phyloP scores from a whole-genome alignment of 2,113 vertebrate species.

The Protomyctophum bolini region DNA sequence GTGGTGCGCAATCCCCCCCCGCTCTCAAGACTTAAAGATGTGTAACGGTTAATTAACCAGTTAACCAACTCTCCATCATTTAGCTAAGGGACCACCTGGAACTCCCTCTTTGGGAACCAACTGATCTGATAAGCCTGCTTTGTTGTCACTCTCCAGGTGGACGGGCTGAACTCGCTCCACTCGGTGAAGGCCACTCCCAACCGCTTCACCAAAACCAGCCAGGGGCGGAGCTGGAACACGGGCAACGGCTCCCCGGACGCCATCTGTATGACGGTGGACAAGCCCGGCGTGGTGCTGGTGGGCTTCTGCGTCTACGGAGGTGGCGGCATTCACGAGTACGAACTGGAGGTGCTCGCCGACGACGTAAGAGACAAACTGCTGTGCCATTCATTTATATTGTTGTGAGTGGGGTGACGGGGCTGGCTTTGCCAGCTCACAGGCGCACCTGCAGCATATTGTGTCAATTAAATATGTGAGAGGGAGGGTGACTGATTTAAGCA shows the following conservation, averaged over 20 bases:
- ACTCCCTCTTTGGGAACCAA: too few relatives aligned
- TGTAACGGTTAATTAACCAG: too few relatives aligned
- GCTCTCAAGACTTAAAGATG: too few relatives aligned
- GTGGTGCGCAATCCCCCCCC: too few relatives aligned
- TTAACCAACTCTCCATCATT: too few relatives aligned
- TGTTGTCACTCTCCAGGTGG: slow-evolving; percentile 78
- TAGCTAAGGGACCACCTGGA: too few relatives aligned
- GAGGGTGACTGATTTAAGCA: too few relatives aligned
- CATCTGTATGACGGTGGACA: slow-evolving; percentile 96
- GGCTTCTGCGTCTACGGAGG: slow-evolving; percentile 98
- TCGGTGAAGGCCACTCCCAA: slow-evolving; percentile 95
- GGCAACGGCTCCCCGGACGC: slow-evolving; percentile 98
- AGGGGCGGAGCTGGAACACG: slow-evolving; percentile 98
- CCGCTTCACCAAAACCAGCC: slow-evolving; percentile 97
- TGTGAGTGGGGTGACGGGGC: too few relatives aligned
- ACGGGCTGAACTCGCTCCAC: slow-evolving; percentile 94
- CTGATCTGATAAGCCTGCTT: not conserved
- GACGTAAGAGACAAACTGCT: slow-evolving; percentile 82
- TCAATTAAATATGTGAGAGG: too few relatives aligned
- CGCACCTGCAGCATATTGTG: too few relatives aligned
- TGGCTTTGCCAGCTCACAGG: too few relatives aligned
- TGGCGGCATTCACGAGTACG: slow-evolving; percentile 98
- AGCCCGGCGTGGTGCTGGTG: slow-evolving; percentile 93
- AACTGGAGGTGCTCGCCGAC: slow-evolving; percentile 95
- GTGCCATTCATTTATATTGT: not conserved